Evolutionary conservation across 1,140 invertebrate species (phyloP).

Genomic region (Metaphire vulgaris): DNA sequence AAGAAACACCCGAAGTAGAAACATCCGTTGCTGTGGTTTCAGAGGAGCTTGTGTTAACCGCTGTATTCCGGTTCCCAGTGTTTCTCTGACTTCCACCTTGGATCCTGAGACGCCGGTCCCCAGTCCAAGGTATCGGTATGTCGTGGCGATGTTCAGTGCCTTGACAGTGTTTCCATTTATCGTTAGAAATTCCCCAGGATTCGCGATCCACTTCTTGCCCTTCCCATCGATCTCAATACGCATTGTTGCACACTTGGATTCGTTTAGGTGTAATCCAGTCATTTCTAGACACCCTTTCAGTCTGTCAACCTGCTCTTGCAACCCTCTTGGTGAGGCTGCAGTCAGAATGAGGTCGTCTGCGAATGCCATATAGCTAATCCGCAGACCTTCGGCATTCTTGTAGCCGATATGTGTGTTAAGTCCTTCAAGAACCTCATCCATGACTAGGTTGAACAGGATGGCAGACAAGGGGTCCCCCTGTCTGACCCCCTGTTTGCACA

Average conservation of each 20-base stretch:
- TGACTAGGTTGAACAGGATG: conserved; percentile 12
- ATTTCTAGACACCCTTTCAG: not conserved
- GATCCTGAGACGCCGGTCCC: too few species aligned
- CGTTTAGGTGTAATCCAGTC: not conserved
- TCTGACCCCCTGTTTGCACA: not conserved
- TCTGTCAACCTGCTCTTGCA: not conserved
- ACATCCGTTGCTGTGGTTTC: conserved; percentile 5
- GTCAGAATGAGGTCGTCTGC: conserved; percentile 5
- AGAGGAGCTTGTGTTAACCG: conserved; percentile 9
- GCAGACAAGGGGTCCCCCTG: conserved; percentile 16
- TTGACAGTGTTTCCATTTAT: not conserved
- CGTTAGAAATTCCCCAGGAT: not conserved
- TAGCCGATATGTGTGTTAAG: not conserved
- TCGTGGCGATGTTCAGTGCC: too few species aligned
- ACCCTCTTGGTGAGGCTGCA: not conserved
- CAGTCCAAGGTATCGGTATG: conserved; percentile 3
- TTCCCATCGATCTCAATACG: conserved; percentile 10
- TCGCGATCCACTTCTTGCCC: conserved; percentile 6
- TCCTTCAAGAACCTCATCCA: not conserved
- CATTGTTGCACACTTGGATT: not conserved
- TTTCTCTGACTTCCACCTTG: too few species aligned
- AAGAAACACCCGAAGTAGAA: not conserved
- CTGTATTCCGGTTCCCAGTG: too few species aligned
- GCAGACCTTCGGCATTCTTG: not conserved
- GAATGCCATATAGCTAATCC: not conserved